Evolutionary conservation across 1,140 invertebrate genomes (phyloP), one percentile per base, ranked within the genome.

Genomic region (Tyrophagus putrescentiae): DNA sequence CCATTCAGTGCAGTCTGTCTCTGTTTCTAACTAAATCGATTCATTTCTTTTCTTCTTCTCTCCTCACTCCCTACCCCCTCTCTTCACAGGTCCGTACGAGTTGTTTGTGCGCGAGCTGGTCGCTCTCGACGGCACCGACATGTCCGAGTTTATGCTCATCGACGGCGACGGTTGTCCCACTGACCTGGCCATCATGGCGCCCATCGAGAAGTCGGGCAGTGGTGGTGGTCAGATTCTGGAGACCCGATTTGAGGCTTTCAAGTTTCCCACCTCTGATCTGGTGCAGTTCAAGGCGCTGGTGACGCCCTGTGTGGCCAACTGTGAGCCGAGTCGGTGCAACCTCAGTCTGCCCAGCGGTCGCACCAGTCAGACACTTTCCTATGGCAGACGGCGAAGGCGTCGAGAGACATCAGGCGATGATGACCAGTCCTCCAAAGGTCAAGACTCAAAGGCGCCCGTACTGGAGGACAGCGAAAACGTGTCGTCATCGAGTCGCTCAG

Each of bases 271-370:
- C 16, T 91, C 87, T 0, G 88, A 92, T 70, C 82, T 92, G 11
- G 90, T 94, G 0, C 88, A 94, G 72, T 94, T 94, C 80, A 80
- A 88, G 50, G 90, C 89, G 1, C 69, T 93, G 65, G 88, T 94
- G 0, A 92, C 88, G 3, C 90, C 90, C 0, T 93, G 90, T 68
- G 84, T 93, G 81, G 87, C 87, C 1, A 80, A 80, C 28, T 93
- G 89, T 69, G 87, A 90, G 71, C 88, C 90, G 0, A 85, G 2
- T 77, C 84, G 59, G 84, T 59, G 84, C 18, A 80, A 86, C 21
- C 80, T 84, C 60, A 88, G 85, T 6, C 85, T 81, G 72, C 87
- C 87, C 23, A 77, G 80, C 67, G 81, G 82, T 61, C 78, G 82
- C 69, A 78, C 83, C 76, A 60, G 65, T 9, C 36, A 57, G 48